Evolutionary conservation across 2,888 invertebrate species (phyloP), one percentile per base, ranked within the genome.

Genomic region (Eupithecia insigniata): DNA sequence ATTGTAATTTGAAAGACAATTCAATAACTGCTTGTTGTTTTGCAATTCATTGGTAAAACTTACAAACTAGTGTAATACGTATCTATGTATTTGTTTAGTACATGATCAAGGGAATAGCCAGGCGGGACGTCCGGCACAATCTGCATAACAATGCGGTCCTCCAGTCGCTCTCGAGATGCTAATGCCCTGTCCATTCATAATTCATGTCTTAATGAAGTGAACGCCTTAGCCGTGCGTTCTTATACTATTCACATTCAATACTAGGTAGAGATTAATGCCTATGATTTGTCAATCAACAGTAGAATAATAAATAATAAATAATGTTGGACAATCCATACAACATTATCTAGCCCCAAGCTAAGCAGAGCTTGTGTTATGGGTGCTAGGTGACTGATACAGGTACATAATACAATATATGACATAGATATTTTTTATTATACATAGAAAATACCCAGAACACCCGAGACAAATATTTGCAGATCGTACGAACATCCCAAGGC

Each of bases 91-190:
- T 90, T 91, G 90, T 90, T 90, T 90, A 88, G 89, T 85, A 84
- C 83, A 83, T 87, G 87, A 87, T 87, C 83, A 81, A 80, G 82
- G 84, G 86, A 88, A 85, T 86, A 82, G 66, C 80, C 83, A 81
- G 81, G 82, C 81, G 76, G 85, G 83, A 86, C 89, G 91, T 92
- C 93, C 93, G 92, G 91, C 82, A 86, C 88, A 91, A 94, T 94
- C 91, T 93, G 92, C 93, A 94, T 94, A 90, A 93, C 93, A 94
- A 94, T 94, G 83, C 86, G 82, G 84, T 81, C 82, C 87, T 84
- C 87, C 88, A 88, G 89, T 88, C 85, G 85, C 86, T 85, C 89
- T 89, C 85, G 87, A 91, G 92, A 93, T 92, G 90, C 88, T 92
- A 92, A 92, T 92, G 89, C 86, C 85, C 78, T 81, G 83, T 83